Evolutionary conservation across 2,888 invertebrate species (phyloP).

Genomic region (Eledona agricola): DNA sequence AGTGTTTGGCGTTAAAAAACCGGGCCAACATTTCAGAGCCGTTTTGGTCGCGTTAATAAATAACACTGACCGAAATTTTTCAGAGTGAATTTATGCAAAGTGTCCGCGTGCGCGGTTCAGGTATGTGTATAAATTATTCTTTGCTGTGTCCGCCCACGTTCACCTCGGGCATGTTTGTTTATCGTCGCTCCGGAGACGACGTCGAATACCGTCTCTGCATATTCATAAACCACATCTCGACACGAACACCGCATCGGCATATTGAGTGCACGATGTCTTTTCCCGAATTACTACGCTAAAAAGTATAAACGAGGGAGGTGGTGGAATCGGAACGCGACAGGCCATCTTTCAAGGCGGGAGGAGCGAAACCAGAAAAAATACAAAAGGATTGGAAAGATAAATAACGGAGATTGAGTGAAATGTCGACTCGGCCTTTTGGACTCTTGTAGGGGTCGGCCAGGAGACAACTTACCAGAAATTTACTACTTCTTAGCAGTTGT

Average conservation of each 20-base stretch:
- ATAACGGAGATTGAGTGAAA: conserved; percentile 50
- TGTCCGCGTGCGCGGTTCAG: conserved; percentile 27
- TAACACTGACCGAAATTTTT: conserved; percentile 37
- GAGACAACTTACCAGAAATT: conserved; percentile 2
- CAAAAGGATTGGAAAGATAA: conserved; percentile 48
- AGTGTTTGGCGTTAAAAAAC: conserved; percentile 32
- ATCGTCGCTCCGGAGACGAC: conserved; percentile 37
- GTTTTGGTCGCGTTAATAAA: conserved; percentile 32
- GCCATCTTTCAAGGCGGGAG: conserved; percentile 25
- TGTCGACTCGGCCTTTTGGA: conserved; percentile 45
- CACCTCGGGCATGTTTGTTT: conserved; percentile 37
- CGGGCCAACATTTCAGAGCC: conserved; percentile 27
- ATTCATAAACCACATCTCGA: conserved; percentile 33
- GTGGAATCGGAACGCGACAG: conserved; percentile 19
- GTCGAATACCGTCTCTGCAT: conserved; percentile 36
- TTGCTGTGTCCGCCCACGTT: conserved; percentile 36
- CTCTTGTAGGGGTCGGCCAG: too few species aligned
- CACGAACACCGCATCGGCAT: conserved; percentile 33
- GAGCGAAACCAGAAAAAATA: conserved; percentile 32
- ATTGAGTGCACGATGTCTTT: conserved; percentile 32
- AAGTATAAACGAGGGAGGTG: conserved; percentile 21
- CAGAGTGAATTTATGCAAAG: conserved; percentile 35
- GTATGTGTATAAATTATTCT: conserved; percentile 40
- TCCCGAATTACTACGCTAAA: conserved; percentile 19
- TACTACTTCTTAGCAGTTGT: too few species aligned